Evolutionary conservation across 92 coral and sea anemone genomes (phyloP).

Genomic region (Phymanthus crucifer): DNA sequence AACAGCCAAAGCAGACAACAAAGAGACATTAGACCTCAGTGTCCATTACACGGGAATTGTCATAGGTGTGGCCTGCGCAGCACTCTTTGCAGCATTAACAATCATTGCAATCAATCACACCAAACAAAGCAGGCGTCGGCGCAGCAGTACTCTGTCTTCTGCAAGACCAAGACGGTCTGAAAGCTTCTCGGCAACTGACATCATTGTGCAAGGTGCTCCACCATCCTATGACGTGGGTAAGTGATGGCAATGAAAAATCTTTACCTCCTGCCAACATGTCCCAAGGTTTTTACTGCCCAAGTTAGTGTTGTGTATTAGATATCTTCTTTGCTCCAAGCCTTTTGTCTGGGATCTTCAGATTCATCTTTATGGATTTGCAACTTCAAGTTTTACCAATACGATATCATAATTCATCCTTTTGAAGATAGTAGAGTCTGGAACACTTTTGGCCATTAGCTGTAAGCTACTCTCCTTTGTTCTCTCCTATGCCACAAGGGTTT

Average conservation of each 20-base stretch:
- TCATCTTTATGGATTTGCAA: too few species aligned
- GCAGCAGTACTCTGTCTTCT: constrained; percentile 44
- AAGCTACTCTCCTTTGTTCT: too few species aligned
- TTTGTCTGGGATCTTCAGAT: too few species aligned
- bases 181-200: constrained; percentile 48
- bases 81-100: constrained; percentile 72
- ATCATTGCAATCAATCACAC: constrained; percentile 86
- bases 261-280: too few species aligned
- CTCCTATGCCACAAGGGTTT: too few species aligned
- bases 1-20: constrained; percentile 11
- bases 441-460: too few species aligned
- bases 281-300: too few species aligned
- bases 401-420: too few species aligned
- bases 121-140: constrained; percentile 61
- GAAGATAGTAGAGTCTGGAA: too few species aligned
- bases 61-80: constrained; percentile 96
- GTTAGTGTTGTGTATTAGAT: too few species aligned
- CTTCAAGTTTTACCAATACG: too few species aligned
- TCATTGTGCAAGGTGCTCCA: constrained; percentile 75
- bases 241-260: not conserved
- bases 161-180: constrained; percentile 47
- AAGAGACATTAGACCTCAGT: constrained; percentile 49
- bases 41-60: constrained; percentile 92
- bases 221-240: constrained; percentile 89
- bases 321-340: too few species aligned